Evolutionary conservation across 1,140 invertebrate species (phyloP).

Genomic region (Acromyrmex charruanus): DNA sequence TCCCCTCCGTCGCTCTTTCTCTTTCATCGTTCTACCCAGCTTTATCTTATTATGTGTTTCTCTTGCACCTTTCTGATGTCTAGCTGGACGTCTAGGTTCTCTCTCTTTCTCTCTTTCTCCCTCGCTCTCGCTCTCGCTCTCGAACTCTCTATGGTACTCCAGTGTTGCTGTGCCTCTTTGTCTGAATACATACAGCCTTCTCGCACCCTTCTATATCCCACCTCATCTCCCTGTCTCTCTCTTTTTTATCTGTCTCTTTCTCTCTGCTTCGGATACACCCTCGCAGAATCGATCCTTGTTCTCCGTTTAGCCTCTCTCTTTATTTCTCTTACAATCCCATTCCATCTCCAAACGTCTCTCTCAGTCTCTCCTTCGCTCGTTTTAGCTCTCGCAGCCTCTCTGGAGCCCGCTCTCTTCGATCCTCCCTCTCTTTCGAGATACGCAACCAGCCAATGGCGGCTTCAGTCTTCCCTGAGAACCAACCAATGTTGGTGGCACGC

Average conservation of each 20-base stretch:
- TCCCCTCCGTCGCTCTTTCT: slow-evolving; percentile 33
- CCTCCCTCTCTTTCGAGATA: slow-evolving; percentile 26
- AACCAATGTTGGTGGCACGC: slow-evolving; percentile 65
- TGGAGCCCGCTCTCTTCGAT: slow-evolving; percentile 36
- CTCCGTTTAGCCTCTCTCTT: slow-evolving; percentile 19
- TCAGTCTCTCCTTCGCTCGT: not conserved
- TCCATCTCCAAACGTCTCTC: slow-evolving; percentile 20
- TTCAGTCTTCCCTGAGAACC: slow-evolving; percentile 61
- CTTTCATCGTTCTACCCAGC: not conserved
- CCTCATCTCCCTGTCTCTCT: slow-evolving; percentile 8
- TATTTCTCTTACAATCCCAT: not conserved
- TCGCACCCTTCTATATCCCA: slow-evolving; percentile 19
- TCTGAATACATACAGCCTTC: slow-evolving; percentile 29
- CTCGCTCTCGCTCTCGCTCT: slow-evolving; percentile 14
- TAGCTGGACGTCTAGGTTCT: not conserved
- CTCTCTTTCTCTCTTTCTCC: slow-evolving; percentile 31
- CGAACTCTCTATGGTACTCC: slow-evolving; percentile 1
- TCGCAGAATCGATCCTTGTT: slow-evolving; percentile 53
- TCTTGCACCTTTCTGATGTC: slow-evolving; percentile 11
- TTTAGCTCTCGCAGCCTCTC: slow-evolving; percentile 51
- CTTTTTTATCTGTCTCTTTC: slow-evolving; percentile 10
- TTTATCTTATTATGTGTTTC: not conserved
- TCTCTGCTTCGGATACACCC: slow-evolving; percentile 66
- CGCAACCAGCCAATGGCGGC: slow-evolving; percentile 56
- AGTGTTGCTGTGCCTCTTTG: slow-evolving; percentile 2